Base-by-base conservation (phyloP, 2,888 invertebrate genomes). In the Melieria omissa region DNA sequence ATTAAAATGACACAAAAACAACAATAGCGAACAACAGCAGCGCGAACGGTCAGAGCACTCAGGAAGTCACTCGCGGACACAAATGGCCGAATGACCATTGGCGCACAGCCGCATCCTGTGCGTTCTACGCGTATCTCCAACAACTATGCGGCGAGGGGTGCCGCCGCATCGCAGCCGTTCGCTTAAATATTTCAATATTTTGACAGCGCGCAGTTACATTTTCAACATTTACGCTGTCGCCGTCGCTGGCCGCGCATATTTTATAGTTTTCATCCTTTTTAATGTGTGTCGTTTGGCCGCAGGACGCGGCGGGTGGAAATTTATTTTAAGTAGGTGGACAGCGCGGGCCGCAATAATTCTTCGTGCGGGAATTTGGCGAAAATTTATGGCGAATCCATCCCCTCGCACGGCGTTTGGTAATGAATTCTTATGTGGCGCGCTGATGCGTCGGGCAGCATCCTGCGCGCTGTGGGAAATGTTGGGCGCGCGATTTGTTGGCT, bases 261-360 rank as follows among this genome's bases (percentile, higher is more conserved):
- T 66, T 62, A 60, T 61, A 61, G 52, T 47, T 57, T 47, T 58
- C 62, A 5, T 62, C 62, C n/a, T 12, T 46, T 52, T 58, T 60
- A 41, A 47, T 45, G 29, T 14, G 10, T 10, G 9, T 42, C 29
- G 57, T 16, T 10, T 57, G 57, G 7, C 58, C 41, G 14, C 60
- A 7, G 41, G 29, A 8, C 47, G 47, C 47, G 29, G 67, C 49
- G 67, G 67, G 67, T 67, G 60, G 70, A 72, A 72, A 72, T 70
- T 72, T 72, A 72, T 74, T 74, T 67, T 54, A 67, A 72, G 71
- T 74, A 72, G 74, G 74, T 73, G 74, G 74, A 73, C 74, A 73
- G 71, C 68, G 9, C 54, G 71, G 44, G 47, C 57, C 65, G 73
- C 74, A 74, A 74, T 74, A 74, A 74, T 73, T 74, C 73, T 74